Evolutionary conservation across 2,113 vertebrate species (phyloP).

Genomic region (Aepyceros melampus): DNA sequence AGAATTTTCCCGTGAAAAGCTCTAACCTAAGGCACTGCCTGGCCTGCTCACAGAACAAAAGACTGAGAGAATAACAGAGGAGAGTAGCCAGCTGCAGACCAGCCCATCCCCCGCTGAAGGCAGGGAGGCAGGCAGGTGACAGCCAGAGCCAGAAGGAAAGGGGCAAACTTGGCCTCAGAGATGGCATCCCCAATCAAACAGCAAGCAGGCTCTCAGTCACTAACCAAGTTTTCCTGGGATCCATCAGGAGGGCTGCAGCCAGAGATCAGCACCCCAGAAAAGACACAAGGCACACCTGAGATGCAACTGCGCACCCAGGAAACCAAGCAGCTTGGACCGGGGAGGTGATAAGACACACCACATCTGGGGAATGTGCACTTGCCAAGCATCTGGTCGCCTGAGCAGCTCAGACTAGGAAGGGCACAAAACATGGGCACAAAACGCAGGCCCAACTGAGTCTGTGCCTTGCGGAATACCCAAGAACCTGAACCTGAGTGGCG

Average conservation of each 20-base stretch:
- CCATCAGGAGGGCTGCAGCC: neutral
- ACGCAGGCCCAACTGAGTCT: neutral
- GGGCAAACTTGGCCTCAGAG: neutral
- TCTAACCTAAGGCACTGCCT: neutral
- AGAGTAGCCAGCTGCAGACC: neutral
- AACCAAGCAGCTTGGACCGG: neutral
- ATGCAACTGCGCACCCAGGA: neutral
- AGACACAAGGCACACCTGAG: neutral
- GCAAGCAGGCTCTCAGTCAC: neutral
- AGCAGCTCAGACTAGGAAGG: neutral
- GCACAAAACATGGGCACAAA: neutral
- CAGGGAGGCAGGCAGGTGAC: neutral
- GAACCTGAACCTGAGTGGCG: fast-evolving
- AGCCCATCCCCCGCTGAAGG: neutral
- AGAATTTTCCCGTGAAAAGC: neutral
- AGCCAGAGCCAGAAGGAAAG: neutral
- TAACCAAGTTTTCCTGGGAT: neutral
- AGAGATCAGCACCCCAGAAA: neutral
- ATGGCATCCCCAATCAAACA: neutral
- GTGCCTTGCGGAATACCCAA: neutral
- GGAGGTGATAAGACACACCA: neutral
- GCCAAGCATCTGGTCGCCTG: neutral
- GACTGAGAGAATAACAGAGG: neutral
- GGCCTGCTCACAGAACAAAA: neutral
- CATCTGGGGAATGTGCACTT: neutral